Evolutionary conservation across 2,888 invertebrate genomes (phyloP).

Genomic region (Cataglyphis cursor): DNA sequence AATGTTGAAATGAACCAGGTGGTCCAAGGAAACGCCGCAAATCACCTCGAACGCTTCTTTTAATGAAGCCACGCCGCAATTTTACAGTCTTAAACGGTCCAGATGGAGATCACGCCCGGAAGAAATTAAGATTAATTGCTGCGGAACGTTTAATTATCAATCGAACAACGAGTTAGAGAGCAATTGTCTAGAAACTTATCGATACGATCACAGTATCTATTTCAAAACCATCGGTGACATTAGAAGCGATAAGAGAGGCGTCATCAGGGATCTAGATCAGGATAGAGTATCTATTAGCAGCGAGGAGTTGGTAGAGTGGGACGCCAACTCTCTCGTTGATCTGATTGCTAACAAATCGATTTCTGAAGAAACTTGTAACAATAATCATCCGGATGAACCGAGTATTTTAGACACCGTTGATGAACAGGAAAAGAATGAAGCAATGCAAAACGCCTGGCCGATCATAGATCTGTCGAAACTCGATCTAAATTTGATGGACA

Average conservation of each 20-base stretch:
- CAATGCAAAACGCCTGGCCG: conserved; percentile 66
- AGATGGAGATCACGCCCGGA: conserved; percentile 72
- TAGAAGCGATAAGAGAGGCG: conserved; percentile 72
- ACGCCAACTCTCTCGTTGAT: conserved; percentile 51
- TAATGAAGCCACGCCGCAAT: conserved; percentile 72
- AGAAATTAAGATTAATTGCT: conserved; percentile 82
- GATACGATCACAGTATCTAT: conserved; percentile 85
- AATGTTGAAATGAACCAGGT: conserved; percentile 25
- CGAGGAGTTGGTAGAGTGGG: conserved; percentile 74
- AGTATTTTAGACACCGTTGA: conserved; percentile 10
- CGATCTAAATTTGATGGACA: conserved; percentile 57
- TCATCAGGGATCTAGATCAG: conserved; percentile 40
- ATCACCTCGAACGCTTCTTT: conserved; percentile 76
- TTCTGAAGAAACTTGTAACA: conserved; percentile 7
- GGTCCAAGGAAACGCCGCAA: conserved; percentile 69
- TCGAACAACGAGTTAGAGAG: conserved; percentile 82
- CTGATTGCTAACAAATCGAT: conserved; percentile 46
- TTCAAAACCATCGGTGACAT: conserved; percentile 85
- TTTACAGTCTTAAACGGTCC: conserved; percentile 72
- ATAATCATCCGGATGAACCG: conserved; percentile 25
- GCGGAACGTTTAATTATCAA: conserved; percentile 81
- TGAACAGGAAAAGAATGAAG: neutral
- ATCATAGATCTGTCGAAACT: conserved; percentile 75
- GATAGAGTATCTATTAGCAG: conserved; percentile 67
- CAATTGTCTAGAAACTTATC: conserved; percentile 82